A percentile compares a stretch with the other conserved stretches of the same genome.
These are phyloP conservation scores for Mactromeris polynyma DNA, from an alignment of 2,888 invertebrate species.

Conservation along the genomic window DNA sequence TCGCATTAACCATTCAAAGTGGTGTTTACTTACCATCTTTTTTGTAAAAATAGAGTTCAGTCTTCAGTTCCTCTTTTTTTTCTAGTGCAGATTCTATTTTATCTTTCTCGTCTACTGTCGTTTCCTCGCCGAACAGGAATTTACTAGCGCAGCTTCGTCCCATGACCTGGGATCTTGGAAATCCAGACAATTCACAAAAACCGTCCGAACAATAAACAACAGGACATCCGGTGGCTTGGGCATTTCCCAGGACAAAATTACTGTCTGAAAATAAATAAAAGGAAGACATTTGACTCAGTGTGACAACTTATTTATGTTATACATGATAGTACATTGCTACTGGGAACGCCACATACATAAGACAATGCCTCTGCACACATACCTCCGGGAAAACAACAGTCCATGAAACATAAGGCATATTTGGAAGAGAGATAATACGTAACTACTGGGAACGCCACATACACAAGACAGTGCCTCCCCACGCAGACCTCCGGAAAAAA, in stretches of 20 bases:
- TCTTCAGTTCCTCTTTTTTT: slow-evolving; percentile 96
- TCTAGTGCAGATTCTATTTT: slow-evolving; percentile 96
- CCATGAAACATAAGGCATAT: no score
- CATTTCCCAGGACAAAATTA: slow-evolving; percentile 99
- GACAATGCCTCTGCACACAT: no score
- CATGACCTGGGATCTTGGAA: slow-evolving; percentile 97
- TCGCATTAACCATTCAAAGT: no score
- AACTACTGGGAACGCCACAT: no score
- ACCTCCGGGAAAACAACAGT: no score
- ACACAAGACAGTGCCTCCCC: no score
- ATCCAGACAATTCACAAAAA: slow-evolving; percentile 99
- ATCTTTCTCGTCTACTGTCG: slow-evolving; percentile 94
- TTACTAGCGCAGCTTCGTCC: slow-evolving; percentile 91
- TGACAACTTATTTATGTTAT: background rate
- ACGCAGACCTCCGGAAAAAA: no score
- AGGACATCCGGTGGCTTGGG: slow-evolving; percentile 98
- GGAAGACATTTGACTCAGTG: background rate
- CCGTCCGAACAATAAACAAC: slow-evolving; percentile 99
- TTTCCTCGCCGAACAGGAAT: slow-evolving; percentile 99
- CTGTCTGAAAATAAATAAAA: slow-evolving; percentile 90
- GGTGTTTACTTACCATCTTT: slow-evolving; percentile 94
- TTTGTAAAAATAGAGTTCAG: slow-evolving; percentile 97
- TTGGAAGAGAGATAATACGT: no score
- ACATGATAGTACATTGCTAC: no score
- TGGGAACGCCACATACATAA: no score